These are phyloP conservation scores for Actinia equina DNA, from an alignment of 64 coral and sea anemone genomes.

Conservation along the genomic window DNA sequence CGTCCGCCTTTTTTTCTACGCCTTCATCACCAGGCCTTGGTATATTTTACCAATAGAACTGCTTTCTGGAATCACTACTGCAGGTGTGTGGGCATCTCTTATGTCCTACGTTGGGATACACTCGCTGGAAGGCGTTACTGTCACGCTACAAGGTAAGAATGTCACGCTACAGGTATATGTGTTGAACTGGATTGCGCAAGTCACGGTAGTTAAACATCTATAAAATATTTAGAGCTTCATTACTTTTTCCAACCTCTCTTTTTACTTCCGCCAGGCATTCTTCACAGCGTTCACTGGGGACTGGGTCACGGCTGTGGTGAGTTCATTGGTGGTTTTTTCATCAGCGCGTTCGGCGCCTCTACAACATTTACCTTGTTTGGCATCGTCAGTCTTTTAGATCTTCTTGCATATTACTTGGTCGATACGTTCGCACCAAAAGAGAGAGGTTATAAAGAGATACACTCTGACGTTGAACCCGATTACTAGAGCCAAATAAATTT, in stretches of 20 bases:
- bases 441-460: constrained; percentile 37
- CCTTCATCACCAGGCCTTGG: constrained; percentile 74
- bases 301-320: constrained; percentile 94
- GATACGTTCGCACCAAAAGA: constrained; percentile 23
- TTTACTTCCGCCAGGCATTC: constrained; percentile 53
- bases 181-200: not conserved
- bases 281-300: constrained; percentile 94
- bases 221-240: too few relatives aligned
- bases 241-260: not conserved
- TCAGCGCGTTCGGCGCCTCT: constrained; percentile 77
- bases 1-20: constrained; percentile 71
- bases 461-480: too few relatives aligned
- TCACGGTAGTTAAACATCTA: too few relatives aligned
- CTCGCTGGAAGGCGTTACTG: constrained; percentile 67
- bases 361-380: constrained; percentile 91
- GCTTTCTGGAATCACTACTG: constrained; percentile 85
- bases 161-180: not conserved
- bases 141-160: constrained; percentile 76
- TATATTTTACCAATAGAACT: constrained; percentile 67
- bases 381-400: constrained; percentile 49
- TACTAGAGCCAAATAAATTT: too few relatives aligned
- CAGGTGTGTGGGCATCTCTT: constrained; percentile 86
- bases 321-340: constrained; percentile 90
- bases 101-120: constrained; percentile 87
- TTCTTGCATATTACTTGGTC: constrained; percentile 64